These are phyloP conservation scores for Cheiracanthium punctorium DNA, from an alignment of 2,888 invertebrate genomes.

Conservation along the genomic window DNA sequence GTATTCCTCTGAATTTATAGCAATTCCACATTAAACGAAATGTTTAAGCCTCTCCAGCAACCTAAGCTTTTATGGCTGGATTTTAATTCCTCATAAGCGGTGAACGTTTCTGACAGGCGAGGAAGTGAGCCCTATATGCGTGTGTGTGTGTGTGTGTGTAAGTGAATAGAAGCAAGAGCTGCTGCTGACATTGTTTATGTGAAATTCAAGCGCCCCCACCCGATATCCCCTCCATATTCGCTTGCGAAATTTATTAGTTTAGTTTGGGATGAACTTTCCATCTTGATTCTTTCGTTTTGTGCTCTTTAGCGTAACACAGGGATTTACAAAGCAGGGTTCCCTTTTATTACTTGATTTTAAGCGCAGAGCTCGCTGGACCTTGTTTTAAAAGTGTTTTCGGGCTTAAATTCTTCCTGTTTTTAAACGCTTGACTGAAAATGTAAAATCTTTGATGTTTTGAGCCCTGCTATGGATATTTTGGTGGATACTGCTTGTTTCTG, in stretches of 20 bases:
- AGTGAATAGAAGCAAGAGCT: not conserved
- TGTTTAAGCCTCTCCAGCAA: not conserved
- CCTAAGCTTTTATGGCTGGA: not conserved
- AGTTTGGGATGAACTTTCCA: conserved; percentile 1
- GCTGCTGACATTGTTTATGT: not conserved
- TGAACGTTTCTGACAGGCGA: not conserved
- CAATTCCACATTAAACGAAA: not conserved
- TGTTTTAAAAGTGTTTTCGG: too few relatives aligned
- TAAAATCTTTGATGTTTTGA: not conserved
- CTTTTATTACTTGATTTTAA: too few relatives aligned
- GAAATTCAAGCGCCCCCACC: not conserved
- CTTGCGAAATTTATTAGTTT: not conserved
- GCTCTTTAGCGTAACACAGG: too few relatives aligned
- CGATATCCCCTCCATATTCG: not conserved
- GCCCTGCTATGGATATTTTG: too few relatives aligned
- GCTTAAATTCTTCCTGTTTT: too few relatives aligned
- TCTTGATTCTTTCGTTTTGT: not conserved
- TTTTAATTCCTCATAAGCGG: conserved; percentile 13
- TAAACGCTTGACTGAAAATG: too few relatives aligned
- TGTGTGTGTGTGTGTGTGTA: too few relatives aligned
- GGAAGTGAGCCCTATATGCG: too few relatives aligned
- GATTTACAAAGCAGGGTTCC: too few relatives aligned
- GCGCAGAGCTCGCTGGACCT: too few relatives aligned
- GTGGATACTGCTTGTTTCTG: too few relatives aligned
- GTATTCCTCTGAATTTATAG: too few relatives aligned